These are phyloP conservation scores for Lacerta viridis DNA, from an alignment of 2,797 vertebrate species.

Conservation along the genomic window DNA sequence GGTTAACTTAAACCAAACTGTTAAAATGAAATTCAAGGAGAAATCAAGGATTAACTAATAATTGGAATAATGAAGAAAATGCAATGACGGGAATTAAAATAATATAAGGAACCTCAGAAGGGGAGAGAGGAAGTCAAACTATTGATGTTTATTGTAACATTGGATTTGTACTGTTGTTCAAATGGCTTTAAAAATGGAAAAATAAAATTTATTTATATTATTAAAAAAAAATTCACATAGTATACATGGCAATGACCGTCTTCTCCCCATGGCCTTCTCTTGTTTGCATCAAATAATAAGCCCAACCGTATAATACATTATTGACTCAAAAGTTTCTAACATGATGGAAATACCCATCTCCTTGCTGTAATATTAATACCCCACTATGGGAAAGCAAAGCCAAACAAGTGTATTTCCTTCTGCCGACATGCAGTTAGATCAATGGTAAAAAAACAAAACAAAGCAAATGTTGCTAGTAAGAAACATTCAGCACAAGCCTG, in stretches of 20 bases:
- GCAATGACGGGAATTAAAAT: too few relatives aligned
- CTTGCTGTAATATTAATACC: constrained; percentile 33
- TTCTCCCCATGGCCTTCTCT: neutral
- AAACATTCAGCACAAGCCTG: constrained; percentile 25
- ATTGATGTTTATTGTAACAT: too few relatives aligned
- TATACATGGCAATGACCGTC: neutral
- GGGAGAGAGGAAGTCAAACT: too few relatives aligned
- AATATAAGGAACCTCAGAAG: too few relatives aligned
- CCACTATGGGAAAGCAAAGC: neutral
- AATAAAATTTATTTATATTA: too few relatives aligned
- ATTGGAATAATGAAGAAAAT: too few relatives aligned
- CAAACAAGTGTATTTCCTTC: constrained; percentile 31
- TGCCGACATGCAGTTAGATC: constrained; percentile 46
- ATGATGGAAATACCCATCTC: constrained; percentile 15
- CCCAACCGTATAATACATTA: constrained; percentile 14
- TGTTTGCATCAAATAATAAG: neutral
- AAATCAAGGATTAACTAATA: too few relatives aligned
- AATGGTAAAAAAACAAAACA: constrained; percentile 43
- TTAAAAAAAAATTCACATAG: too few relatives aligned
- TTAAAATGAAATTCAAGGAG: too few relatives aligned
- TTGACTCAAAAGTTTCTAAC: constrained; percentile 21
- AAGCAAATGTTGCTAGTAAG: constrained; percentile 35
- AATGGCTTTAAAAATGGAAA: too few relatives aligned
- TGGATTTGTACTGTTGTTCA: too few relatives aligned
- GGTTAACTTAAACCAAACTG: too few relatives aligned